Conservation (phyloP, 2,888 invertebrate genomes). For the Noctua janthina region DNA sequence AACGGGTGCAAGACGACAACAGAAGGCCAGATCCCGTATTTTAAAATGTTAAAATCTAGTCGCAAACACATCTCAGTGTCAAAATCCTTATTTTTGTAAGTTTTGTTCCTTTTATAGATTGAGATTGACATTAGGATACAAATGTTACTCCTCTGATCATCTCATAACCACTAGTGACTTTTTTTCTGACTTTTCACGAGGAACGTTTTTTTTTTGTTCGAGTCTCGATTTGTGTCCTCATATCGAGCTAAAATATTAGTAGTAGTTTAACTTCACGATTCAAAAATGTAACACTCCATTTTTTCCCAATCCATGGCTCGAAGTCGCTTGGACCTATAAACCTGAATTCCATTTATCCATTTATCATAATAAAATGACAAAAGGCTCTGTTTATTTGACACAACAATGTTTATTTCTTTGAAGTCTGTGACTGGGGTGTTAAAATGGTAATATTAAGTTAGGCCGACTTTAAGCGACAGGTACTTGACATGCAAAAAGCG, state of each 20-base stretch:
- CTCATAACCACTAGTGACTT: not conserved
- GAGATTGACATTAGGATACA: not conserved
- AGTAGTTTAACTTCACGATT: not conserved
- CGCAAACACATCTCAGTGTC: not conserved
- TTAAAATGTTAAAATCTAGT: not conserved
- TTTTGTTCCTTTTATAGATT: not conserved
- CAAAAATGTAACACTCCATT: conserved; percentile 21
- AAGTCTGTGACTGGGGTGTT: conserved; percentile 38
- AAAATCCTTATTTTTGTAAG: not conserved
- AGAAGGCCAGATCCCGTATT: not conserved
- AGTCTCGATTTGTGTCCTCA: not conserved
- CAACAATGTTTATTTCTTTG: conserved; percentile 40
- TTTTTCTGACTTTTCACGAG: not conserved
- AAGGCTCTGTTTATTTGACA: conserved; percentile 25
- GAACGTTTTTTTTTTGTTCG: too few relatives aligned
- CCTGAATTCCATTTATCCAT: conserved; percentile 25
- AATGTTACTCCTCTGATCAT: not conserved
- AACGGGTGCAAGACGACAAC: not conserved
- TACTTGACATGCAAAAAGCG: conserved; percentile 41
- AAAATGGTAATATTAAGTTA: conserved; percentile 41
- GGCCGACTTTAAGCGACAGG: conserved; percentile 19
- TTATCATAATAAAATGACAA: conserved; percentile 41
- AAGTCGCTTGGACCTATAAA: conserved; percentile 32
- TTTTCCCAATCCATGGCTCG: not conserved
- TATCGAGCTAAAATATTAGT: not conserved